phyloP scores from a whole-genome alignment of 1,140 invertebrate genomes.

The Andricus grossulariae region DNA sequence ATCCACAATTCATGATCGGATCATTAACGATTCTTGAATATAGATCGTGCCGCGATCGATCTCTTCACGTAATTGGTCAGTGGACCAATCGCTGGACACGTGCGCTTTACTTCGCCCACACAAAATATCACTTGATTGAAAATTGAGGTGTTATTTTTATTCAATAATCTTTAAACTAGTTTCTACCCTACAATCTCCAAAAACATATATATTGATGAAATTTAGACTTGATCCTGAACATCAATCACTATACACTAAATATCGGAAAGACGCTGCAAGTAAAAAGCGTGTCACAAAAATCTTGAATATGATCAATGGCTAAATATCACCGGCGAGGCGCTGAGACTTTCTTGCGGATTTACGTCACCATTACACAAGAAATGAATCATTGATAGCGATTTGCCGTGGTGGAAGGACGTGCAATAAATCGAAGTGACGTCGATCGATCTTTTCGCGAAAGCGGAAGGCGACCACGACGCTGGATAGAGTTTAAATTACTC shows the following conservation, averaged over 20 bases:
- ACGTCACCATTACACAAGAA: too few species aligned
- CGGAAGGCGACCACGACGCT: conserved; percentile 30
- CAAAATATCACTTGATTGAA: conserved; percentile 38
- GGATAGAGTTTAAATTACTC: conserved; percentile 38
- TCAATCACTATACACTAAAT: too few species aligned
- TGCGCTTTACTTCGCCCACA: conserved; percentile 44
- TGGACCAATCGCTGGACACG: conserved; percentile 49
- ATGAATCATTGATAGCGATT: not conserved
- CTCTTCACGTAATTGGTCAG: conserved; percentile 56
- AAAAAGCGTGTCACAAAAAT: too few species aligned
- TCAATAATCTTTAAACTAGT: too few species aligned
- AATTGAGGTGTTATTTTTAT: too few species aligned
- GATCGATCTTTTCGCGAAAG: not conserved
- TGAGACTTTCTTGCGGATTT: too few species aligned
- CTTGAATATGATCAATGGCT: too few species aligned
- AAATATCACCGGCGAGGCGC: too few species aligned
- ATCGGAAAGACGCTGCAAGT: too few species aligned
- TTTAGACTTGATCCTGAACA: too few species aligned
- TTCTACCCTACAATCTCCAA: too few species aligned
- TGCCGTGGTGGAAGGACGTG: not conserved
- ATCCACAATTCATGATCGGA: conserved; percentile 55
- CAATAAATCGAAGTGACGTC: conserved; percentile 7
- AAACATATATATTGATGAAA: too few species aligned
- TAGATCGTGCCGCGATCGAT: conserved; percentile 49
- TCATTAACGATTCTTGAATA: conserved; percentile 54